These are phyloP conservation scores for Platycnemis pennipes DNA, from an alignment of 2,888 invertebrate genomes.

Conservation along the genomic window DNA sequence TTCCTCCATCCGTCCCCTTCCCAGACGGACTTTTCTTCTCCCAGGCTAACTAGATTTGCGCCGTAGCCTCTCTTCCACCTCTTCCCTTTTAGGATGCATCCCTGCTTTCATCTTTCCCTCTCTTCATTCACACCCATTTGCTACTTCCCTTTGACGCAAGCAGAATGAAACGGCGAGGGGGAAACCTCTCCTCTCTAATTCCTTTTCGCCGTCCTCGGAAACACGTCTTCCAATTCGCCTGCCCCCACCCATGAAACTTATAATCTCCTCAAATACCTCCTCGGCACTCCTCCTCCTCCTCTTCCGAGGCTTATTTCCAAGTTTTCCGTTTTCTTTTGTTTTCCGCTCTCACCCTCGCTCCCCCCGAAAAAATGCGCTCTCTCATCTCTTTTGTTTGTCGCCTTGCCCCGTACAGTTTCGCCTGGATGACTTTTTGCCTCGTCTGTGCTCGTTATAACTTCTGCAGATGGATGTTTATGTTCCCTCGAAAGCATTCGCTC, in stretches of 20 bases:
- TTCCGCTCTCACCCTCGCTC: background rate
- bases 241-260: conserved; percentile 22
- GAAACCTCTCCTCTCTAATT: background rate
- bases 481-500: background rate
- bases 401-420: background rate
- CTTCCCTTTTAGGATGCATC: background rate
- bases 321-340: background rate
- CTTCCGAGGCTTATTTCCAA: background rate
- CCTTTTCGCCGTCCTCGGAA: background rate
- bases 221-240: background rate
- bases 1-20: background rate
- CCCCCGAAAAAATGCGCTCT: background rate
- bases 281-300: background rate
- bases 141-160: background rate
- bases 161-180: background rate
- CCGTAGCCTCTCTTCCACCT: background rate
- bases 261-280: background rate
- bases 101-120: background rate
- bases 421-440: background rate
- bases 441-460: conserved; percentile 18
- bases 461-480: background rate
- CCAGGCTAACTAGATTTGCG: background rate
- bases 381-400: background rate
- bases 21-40: background rate
- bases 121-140: background rate